phyloP scores from a whole-genome alignment of 2,888 invertebrate species.

The Pseudococcus jackbeardsleyi region DNA sequence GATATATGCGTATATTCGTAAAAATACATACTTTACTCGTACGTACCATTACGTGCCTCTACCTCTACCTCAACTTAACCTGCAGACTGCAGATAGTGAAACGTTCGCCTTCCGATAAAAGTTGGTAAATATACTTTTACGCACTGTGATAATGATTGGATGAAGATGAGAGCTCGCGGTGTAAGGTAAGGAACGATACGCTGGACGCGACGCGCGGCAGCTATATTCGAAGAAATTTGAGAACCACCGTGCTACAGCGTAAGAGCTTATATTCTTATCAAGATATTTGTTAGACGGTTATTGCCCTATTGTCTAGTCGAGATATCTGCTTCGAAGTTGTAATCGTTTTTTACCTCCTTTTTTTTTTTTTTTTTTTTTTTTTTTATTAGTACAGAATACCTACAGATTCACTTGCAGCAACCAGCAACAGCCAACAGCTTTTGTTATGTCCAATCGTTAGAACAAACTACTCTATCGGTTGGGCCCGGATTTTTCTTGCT shows the following conservation, averaged over 20 bases:
- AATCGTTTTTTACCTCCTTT: neutral
- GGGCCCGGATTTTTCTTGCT: conserved; percentile 14
- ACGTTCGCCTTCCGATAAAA: too few species aligned
- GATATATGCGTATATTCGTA: neutral
- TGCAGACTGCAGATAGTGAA: too few species aligned
- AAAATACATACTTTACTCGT: neutral
- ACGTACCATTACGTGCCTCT: neutral
- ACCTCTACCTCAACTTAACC: too few species aligned
- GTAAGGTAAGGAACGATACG: neutral
- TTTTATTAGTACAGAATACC: neutral
- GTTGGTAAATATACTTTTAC: too few species aligned
- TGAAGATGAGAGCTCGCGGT: neutral
- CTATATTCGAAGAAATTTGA: conserved; percentile 32
- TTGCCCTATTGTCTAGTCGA: conserved; percentile 40
- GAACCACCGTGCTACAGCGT: conserved; percentile 23
- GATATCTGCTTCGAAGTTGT: conserved; percentile 39
- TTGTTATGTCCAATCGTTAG: conserved; percentile 30
- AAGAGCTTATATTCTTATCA: conserved; percentile 34
- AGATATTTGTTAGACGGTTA: conserved; percentile 48
- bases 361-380: neutral
- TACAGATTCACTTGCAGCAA: conserved; percentile 37
- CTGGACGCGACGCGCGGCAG: neutral
- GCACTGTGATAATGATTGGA: neutral
- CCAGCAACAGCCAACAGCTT: neutral
- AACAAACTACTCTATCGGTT: conserved; percentile 31